phyloP scores from a whole-genome alignment of 2,888 invertebrate species.

The Ophraella communa region DNA sequence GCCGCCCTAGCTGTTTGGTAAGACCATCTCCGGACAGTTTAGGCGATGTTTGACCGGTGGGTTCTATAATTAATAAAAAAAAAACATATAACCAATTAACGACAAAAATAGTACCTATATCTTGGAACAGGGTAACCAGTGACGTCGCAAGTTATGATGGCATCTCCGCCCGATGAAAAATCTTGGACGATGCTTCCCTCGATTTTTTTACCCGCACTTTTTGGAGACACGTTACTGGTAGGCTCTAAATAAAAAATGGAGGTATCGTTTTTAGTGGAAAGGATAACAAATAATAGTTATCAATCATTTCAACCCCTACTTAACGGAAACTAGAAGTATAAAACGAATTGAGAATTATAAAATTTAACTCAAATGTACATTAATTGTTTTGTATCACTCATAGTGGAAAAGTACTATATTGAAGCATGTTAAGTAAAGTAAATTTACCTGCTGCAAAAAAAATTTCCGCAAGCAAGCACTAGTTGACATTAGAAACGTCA shows the following conservation, averaged over 20 bases:
- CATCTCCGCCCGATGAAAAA: conserved; percentile 53
- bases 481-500: too few species aligned
- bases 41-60: conserved; percentile 63
- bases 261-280: too few species aligned
- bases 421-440: too few species aligned
- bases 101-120: conserved; percentile 65
- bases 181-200: conserved; percentile 63
- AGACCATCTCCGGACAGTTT: conserved; percentile 64
- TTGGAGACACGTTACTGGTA: conserved; percentile 70
- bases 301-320: too few species aligned
- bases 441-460: too few species aligned
- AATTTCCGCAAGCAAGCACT: too few species aligned
- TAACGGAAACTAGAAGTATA: too few species aligned
- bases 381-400: too few species aligned
- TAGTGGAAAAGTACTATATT: too few species aligned
- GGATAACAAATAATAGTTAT: too few species aligned
- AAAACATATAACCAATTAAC: conserved; percentile 9
- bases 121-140: conserved; percentile 74
- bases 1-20: conserved; percentile 60
- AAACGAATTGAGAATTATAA: too few species aligned
- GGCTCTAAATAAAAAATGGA: conserved; percentile 68
- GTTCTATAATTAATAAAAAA: conserved; percentile 57
- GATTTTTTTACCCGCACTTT: conserved; percentile 60
- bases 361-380: too few species aligned
- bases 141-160: conserved; percentile 71